These are phyloP conservation scores for Philereme vetulata DNA, from an alignment of 2,888 invertebrate species.

Conservation along the genomic window DNA sequence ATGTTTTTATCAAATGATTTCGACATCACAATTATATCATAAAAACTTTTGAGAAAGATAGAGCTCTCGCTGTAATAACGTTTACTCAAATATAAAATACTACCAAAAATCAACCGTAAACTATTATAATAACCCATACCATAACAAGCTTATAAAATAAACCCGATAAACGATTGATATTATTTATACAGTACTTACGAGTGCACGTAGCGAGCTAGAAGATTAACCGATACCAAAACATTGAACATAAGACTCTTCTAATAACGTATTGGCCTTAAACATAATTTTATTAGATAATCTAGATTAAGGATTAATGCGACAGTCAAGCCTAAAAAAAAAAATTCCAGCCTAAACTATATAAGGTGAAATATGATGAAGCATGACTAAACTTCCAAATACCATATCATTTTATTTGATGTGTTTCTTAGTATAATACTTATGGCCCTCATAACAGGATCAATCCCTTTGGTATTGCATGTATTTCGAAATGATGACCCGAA, in stretches of 20 bases:
- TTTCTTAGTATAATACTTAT: slow-evolving; percentile 29
- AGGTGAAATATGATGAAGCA: slow-evolving; percentile 13
- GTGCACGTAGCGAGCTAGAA: slow-evolving; percentile 34
- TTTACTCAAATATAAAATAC: slow-evolving; percentile 2
- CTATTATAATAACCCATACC: no score
- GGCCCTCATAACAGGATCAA: slow-evolving; percentile 26
- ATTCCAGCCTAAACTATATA: slow-evolving; percentile 6
- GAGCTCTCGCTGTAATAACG: slow-evolving; percentile 16
- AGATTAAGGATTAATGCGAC: slow-evolving; percentile 63
- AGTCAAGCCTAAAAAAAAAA: slow-evolving; percentile 41
- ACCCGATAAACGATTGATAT: background rate
- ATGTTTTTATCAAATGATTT: background rate
- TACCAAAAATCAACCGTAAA: slow-evolving; percentile 12
- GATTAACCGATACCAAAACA: slow-evolving; percentile 43
- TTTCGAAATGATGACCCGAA: slow-evolving; percentile 31
- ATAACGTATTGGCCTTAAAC: slow-evolving; percentile 58
- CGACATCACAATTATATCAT: background rate
- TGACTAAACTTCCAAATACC: slow-evolving; percentile 28
- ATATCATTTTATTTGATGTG: slow-evolving; percentile 12
- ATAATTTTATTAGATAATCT: slow-evolving; percentile 69
- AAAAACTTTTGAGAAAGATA: slow-evolving; percentile 11
- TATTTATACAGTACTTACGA: slow-evolving; percentile 37
- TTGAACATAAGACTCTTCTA: slow-evolving; percentile 52
- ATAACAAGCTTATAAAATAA: slow-evolving; percentile 11
- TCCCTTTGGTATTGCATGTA: slow-evolving; percentile 32